Percentiles rank a stretch among this genome's conserved stretches.
Evolutionary conservation across 2,113 vertebrate species (phyloP).

Genomic region (Prunella himalayana): DNA sequence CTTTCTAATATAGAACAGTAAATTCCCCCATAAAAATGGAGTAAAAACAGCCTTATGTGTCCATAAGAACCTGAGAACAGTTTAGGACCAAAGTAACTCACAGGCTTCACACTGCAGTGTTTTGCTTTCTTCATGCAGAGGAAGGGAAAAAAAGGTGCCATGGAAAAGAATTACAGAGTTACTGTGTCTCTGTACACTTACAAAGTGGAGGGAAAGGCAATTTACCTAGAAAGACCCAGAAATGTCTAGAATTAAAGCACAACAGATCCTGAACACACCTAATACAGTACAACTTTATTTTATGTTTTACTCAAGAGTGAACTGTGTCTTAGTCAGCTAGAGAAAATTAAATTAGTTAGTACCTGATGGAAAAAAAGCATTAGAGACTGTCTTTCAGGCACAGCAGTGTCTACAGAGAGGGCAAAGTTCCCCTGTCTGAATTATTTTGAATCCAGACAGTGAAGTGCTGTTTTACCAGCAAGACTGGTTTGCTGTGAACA

Average conservation of each 20-base stretch:
- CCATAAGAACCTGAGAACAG: not conserved
- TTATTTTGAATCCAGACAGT: not conserved
- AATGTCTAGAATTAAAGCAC: not conserved
- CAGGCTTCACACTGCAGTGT: not conserved
- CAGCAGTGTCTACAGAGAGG: not conserved
- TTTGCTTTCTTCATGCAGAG: not conserved
- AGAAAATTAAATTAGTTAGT: not conserved
- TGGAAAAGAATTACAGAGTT: not conserved
- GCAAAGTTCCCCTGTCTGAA: not conserved
- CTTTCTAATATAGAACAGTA: not conserved
- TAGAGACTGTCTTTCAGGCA: not conserved
- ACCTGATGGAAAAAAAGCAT: not conserved
- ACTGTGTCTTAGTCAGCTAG: not conserved
- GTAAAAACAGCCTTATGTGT: not conserved
- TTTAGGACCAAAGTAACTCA: not conserved
- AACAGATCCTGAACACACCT: not conserved
- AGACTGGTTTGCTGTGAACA: not conserved
- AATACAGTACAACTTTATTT: not conserved
- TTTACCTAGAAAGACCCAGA: not conserved
- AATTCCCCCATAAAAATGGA: not conserved
- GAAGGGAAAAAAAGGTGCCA: not conserved
- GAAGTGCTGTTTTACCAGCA: not conserved
- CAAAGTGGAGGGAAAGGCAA: not conserved
- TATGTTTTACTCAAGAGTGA: not conserved
- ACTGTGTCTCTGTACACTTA: not conserved